A percentile compares a stretch with the other conserved stretches of the same genome.
Evolutionary conservation across 2,113 vertebrate species (phyloP).

Genomic region (Delphinus delphis): DNA sequence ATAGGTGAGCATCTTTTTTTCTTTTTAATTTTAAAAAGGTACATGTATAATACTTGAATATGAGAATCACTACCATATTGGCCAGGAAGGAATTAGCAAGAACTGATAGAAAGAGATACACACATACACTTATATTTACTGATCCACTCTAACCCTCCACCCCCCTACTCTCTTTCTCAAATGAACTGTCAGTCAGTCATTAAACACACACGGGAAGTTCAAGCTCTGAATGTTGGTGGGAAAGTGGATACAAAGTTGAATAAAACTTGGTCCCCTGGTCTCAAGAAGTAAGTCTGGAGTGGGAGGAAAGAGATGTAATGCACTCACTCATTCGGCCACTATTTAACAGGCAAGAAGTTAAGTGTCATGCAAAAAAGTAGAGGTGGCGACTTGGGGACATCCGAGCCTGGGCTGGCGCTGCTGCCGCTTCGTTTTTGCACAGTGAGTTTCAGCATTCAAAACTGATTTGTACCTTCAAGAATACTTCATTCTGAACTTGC

Average conservation of each 20-base stretch:
- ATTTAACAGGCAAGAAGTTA: neutral
- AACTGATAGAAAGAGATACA: neutral
- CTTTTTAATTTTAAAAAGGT: neutral
- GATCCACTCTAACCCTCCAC: neutral
- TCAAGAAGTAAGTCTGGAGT: neutral
- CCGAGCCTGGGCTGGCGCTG: neutral
- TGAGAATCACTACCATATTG: neutral
- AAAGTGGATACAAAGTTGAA: neutral
- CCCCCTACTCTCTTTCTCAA: neutral
- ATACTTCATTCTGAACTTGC: neutral
- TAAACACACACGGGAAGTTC: neutral
- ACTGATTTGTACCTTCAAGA: neutral
- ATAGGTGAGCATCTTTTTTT: neutral
- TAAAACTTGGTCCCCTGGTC: neutral
- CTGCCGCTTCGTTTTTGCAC: neutral
- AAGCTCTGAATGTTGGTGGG: neutral
- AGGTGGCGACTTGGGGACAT: neutral
- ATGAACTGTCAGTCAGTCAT: neutral
- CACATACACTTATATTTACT: neutral
- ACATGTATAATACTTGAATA: neutral
- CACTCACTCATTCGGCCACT: neutral
- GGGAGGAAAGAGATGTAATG: neutral
- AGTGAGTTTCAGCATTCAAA: neutral
- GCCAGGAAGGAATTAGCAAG: neutral
- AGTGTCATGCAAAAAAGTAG: neutral